Conservation (phyloP, 1,140 invertebrate genomes). For the Liolophura sinensis region DNA sequence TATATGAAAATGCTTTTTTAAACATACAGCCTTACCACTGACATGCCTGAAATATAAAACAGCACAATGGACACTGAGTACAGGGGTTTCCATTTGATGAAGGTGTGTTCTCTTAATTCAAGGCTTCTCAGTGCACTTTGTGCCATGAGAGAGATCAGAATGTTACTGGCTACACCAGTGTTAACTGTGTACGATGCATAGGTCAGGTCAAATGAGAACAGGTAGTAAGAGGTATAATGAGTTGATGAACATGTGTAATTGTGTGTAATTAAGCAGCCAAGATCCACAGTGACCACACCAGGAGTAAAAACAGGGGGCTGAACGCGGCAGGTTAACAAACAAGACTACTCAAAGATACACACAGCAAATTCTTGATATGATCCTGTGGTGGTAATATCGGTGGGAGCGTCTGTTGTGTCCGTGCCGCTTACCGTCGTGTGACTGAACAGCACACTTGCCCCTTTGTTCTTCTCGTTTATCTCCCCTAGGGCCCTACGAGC, state of each 20-base stretch:
- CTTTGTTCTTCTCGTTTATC: slow-evolving; percentile 16
- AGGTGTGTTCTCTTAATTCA: too few relatives aligned
- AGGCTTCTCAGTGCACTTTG: too few relatives aligned
- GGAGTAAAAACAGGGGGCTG: not conserved
- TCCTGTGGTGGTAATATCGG: slow-evolving; percentile 23
- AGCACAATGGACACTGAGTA: too few relatives aligned
- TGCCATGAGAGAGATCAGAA: not conserved
- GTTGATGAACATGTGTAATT: not conserved
- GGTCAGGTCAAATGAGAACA: not conserved
- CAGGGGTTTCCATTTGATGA: too few relatives aligned
- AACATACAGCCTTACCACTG: too few relatives aligned
- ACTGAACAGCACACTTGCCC: slow-evolving; percentile 24
- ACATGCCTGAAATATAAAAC: too few relatives aligned
- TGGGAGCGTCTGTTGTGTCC: not conserved
- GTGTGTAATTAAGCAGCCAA: not conserved
- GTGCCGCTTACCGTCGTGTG: slow-evolving; percentile 40
- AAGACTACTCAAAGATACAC: slow-evolving; percentile 23
- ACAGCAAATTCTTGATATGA: slow-evolving; percentile 46
- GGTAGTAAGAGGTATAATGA: not conserved
- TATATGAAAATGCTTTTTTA: too few relatives aligned
- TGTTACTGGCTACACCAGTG: not conserved
- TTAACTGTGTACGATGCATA: not conserved
- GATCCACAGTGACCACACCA: too few relatives aligned
- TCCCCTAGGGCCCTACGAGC: slow-evolving; percentile 29
- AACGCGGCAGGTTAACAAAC: slow-evolving; percentile 9